Percentiles rank a stretch among this genome's conserved stretches.
Evolutionary conservation across 2,888 invertebrate species (phyloP).

Genomic region (Julus scandinavius): DNA sequence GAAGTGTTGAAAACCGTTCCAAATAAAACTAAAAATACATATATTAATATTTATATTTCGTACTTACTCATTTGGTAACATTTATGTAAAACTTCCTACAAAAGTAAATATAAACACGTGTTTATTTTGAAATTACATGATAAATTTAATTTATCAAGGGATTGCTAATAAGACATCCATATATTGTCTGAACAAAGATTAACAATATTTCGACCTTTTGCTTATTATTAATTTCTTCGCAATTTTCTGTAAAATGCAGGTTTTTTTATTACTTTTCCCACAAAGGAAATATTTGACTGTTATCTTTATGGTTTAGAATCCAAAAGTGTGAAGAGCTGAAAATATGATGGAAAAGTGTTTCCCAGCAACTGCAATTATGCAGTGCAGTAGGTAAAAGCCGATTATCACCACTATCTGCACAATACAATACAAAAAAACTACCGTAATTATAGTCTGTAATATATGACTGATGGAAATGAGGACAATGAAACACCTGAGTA

Average conservation of each 20-base stretch:
- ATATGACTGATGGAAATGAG: constrained; percentile 13
- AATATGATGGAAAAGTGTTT: background rate
- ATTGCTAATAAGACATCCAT: too few relatives aligned
- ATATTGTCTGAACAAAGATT: too few relatives aligned
- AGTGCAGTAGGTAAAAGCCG: constrained; percentile 8
- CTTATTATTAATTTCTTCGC: background rate
- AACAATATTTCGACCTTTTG: too few relatives aligned
- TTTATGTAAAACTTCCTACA: too few relatives aligned
- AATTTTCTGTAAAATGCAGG: background rate
- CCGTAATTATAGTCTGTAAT: constrained; percentile 6
- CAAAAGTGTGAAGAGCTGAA: background rate
- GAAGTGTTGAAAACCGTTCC: too few relatives aligned
- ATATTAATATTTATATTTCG: too few relatives aligned
- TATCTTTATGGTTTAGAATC: background rate
- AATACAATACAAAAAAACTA: background rate
- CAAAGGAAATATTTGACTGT: background rate
- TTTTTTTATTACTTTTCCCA: background rate
- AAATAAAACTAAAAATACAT: too few relatives aligned
- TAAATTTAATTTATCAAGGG: too few relatives aligned
- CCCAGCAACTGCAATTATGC: constrained; percentile 1
- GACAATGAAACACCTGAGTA: constrained; percentile 36
- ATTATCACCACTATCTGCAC: constrained; percentile 14
- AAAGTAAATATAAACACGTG: too few relatives aligned
- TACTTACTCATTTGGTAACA: too few relatives aligned
- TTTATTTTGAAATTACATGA: too few relatives aligned